A percentile compares a stretch with the other conserved stretches of the same genome.
Conservation (phyloP, 1,140 invertebrate species). For the Sycophaga agraensis region DNA sequence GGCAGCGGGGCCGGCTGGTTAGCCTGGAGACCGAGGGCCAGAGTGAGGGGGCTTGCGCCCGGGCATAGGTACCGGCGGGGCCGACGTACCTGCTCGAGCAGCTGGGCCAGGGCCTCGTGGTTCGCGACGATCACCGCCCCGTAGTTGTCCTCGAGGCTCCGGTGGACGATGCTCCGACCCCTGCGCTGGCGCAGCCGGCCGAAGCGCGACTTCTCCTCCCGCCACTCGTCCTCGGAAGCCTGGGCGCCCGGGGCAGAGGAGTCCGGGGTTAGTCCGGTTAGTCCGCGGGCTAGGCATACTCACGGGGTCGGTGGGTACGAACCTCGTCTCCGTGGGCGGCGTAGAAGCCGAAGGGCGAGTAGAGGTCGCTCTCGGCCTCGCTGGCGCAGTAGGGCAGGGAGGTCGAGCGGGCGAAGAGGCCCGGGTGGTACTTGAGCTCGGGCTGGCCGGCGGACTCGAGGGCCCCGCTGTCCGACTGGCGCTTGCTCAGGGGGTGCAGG, state of each 20-base stretch:
- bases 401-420: slow-evolving; percentile 58
- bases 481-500: slow-evolving; percentile 30
- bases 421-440: slow-evolving; percentile 51
- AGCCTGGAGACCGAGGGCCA: too few relatives aligned
- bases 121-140: slow-evolving; percentile 85
- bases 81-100: slow-evolving; percentile 77
- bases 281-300: neutral
- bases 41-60: too few relatives aligned
- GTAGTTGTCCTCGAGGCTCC: slow-evolving; percentile 83
- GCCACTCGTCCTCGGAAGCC: slow-evolving; percentile 60
- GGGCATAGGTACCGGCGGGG: too few relatives aligned
- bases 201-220: slow-evolving; percentile 49
- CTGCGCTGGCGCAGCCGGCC: slow-evolving; percentile 71
- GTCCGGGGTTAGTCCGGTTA: neutral
- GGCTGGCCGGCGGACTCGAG: slow-evolving; percentile 46
- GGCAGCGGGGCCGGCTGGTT: slow-evolving; percentile 69
- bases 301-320: neutral
- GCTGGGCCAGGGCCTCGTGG: slow-evolving; percentile 81
- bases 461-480: slow-evolving; percentile 58
- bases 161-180: slow-evolving; percentile 76
- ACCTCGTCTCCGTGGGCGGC: slow-evolving; percentile 50
- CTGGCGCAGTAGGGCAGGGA: slow-evolving; percentile 78
- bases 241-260: slow-evolving; percentile 37
- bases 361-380: slow-evolving; percentile 74
- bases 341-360: slow-evolving; percentile 77